phyloP scores from a whole-genome alignment of 2,888 invertebrate species.

The Mesoligia furuncula region DNA sequence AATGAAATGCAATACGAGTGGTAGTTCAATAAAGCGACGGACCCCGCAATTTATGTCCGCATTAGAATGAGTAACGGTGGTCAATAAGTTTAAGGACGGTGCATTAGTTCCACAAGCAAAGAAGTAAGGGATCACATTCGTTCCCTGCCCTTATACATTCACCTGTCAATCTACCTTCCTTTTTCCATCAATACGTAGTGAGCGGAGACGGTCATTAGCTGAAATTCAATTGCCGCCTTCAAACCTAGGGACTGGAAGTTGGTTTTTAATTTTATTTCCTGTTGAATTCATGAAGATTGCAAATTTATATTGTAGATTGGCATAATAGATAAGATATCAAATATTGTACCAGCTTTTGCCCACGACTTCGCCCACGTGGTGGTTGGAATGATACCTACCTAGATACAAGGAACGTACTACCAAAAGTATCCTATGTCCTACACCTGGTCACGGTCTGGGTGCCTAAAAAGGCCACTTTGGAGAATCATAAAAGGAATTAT shows the following conservation, averaged over 20 bases:
- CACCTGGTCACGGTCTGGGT: too few relatives aligned
- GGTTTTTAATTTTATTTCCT: slow-evolving; percentile 12
- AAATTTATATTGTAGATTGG: not conserved
- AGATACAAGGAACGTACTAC: not conserved
- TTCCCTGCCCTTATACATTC: slow-evolving; percentile 57
- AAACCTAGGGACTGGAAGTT: not conserved
- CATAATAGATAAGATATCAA: not conserved
- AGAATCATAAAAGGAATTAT: too few relatives aligned
- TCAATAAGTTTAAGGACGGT: slow-evolving; percentile 80
- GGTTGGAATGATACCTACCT: too few relatives aligned
- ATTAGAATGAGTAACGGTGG: slow-evolving; percentile 85
- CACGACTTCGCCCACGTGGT: not conserved
- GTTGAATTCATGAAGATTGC: not conserved
- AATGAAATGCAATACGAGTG: slow-evolving; percentile 84
- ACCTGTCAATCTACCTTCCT: slow-evolving; percentile 56
- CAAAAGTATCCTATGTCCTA: not conserved
- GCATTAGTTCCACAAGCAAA: slow-evolving; percentile 71
- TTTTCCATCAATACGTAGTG: slow-evolving; percentile 31
- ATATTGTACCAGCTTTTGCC: not conserved
- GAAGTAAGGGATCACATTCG: slow-evolving; percentile 38
- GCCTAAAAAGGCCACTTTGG: too few relatives aligned
- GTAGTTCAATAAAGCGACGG: slow-evolving; percentile 81
- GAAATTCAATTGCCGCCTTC: slow-evolving; percentile 4
- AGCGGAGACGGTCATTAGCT: slow-evolving; percentile 43
- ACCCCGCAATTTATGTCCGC: slow-evolving; percentile 82